Evolutionary conservation across 2,113 vertebrate species (phyloP).

Genomic region (Rallus limicola): DNA sequence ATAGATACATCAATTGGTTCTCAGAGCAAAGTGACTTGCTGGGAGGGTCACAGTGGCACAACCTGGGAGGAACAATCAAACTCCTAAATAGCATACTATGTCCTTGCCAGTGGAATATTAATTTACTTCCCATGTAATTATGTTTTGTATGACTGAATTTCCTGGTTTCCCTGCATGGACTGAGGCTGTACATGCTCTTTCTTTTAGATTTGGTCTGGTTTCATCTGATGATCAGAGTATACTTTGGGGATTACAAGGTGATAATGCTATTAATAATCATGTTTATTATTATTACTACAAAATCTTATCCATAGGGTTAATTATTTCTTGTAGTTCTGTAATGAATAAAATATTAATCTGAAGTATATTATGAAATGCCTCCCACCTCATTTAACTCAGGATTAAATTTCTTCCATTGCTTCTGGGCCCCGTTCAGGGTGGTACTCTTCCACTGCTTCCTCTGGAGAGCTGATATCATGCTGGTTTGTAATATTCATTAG

Average conservation of each 20-base stretch:
- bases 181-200: background rate
- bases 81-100: background rate
- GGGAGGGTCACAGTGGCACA: background rate
- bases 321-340: constrained; percentile 25
- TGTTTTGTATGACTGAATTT: background rate
- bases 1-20: background rate
- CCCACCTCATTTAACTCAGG: background rate
- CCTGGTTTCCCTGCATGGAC: background rate
- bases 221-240: background rate
- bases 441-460: constrained; percentile 13
- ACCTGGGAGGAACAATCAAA: background rate
- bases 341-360: background rate
- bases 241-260: background rate
- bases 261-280: background rate
- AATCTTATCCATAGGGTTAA: constrained; percentile 14
- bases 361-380: background rate
- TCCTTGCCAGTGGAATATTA: background rate
- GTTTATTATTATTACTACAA: constrained; percentile 1
- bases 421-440: background rate
- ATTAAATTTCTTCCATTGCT: constrained; percentile 22
- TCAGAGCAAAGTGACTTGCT: background rate
- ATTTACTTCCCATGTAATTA: background rate
- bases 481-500: constrained; percentile 1
- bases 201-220: background rate
- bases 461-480: constrained; percentile 32